These are phyloP conservation scores for Sebastes elongatus DNA, from an alignment of 2,797 vertebrate genomes.

Conservation along the genomic window DNA sequence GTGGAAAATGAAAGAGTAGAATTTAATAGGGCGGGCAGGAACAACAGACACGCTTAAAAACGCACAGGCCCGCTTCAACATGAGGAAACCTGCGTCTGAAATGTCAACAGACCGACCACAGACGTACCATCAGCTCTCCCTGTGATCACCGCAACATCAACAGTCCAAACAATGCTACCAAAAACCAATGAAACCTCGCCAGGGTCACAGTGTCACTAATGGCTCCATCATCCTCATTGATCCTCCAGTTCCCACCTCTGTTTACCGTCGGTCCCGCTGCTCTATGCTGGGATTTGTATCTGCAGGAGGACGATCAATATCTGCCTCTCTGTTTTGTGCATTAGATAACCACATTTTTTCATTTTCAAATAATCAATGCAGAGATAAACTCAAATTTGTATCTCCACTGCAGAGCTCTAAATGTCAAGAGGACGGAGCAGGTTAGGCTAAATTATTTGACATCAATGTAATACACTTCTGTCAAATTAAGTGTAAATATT, in stretches of 20 bases:
- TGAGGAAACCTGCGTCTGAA: constrained; percentile 9
- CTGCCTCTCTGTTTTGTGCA: constrained; percentile 31
- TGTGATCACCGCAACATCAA: constrained; percentile 1
- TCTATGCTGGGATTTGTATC: constrained; percentile 28
- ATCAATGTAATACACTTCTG: background rate
- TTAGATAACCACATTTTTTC: constrained; percentile 33
- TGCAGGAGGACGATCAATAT: constrained; percentile 44
- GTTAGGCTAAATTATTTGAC: background rate
- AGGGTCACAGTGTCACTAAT: constrained; percentile 53
- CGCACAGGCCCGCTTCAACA: background rate
- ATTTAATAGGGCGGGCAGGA: constrained; percentile 23
- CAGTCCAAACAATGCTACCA: constrained; percentile 27
- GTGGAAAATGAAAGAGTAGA: constrained; percentile 53
- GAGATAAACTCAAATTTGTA: constrained; percentile 8
- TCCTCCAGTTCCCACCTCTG: constrained; percentile 41
- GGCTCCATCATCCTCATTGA: constrained; percentile 65
- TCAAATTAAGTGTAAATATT: background rate
- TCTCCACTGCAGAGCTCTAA: background rate
- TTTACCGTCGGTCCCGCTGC: constrained; percentile 15
- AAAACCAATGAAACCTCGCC: constrained; percentile 6
- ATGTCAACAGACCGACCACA: constrained; percentile 23
- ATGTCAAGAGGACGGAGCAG: background rate
- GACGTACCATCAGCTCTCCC: background rate
- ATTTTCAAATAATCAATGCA: constrained; percentile 43
- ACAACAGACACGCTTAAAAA: constrained; percentile 17